Conservation (phyloP, 1,140 invertebrate genomes). For the Diprion similis region DNA sequence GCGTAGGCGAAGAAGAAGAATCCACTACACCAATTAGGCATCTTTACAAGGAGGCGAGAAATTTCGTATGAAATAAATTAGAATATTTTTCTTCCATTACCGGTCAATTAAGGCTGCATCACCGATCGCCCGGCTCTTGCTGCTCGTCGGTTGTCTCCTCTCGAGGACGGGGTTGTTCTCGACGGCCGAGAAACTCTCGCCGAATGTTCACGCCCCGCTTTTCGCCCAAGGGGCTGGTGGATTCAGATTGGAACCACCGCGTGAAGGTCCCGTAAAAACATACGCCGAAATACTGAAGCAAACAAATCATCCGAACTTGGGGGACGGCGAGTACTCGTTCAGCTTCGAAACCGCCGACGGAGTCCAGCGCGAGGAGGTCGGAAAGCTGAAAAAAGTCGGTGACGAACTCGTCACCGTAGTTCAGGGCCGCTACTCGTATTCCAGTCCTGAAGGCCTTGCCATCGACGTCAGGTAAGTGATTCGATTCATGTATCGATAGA, state of each 20-base stretch:
- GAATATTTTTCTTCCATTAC: neutral
- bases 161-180: neutral
- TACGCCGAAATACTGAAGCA: neutral
- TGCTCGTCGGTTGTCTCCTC: neutral
- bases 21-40: neutral
- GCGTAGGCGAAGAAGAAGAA: neutral
- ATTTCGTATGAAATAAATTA: constrained; percentile 1
- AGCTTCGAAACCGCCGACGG: constrained; percentile 16
- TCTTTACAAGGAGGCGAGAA: neutral
- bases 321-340: constrained; percentile 27
- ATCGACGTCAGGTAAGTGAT: constrained; percentile 53
- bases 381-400: constrained; percentile 49
- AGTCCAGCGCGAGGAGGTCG: constrained; percentile 45
- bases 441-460: constrained; percentile 56
- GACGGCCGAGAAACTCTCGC: constrained; percentile 43
- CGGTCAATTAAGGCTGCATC: neutral
- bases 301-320: constrained; percentile 8
- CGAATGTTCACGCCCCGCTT: constrained; percentile 50
- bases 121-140: neutral
- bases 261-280: constrained; percentile 19
- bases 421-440: constrained; percentile 49
- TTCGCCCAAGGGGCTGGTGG: constrained; percentile 50
- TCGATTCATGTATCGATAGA: neutral
- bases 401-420: constrained; percentile 49
- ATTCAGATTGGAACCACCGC: constrained; percentile 40